Conservation (phyloP, 2,888 invertebrate genomes). For the Strigamia transsilvanica region DNA sequence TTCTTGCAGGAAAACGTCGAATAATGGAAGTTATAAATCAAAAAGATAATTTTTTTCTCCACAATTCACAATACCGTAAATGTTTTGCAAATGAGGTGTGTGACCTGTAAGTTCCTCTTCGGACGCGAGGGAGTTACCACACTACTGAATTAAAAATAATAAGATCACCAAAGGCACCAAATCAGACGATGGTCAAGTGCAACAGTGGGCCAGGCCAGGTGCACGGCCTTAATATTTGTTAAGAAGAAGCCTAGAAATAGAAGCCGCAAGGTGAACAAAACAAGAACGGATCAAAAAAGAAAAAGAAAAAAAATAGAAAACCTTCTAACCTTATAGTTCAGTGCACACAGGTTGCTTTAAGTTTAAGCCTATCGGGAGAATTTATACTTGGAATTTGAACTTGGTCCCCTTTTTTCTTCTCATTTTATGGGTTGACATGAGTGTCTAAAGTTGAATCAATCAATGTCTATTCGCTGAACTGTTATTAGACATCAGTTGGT, state of each 20-base stretch:
- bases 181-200: conserved; percentile 45
- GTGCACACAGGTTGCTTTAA: no score
- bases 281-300: conserved; percentile 5
- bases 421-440: conserved; percentile 4
- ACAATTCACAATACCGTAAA: neutral
- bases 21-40: neutral
- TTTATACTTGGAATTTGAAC: neutral
- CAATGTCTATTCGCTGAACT: neutral
- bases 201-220: conserved; percentile 45
- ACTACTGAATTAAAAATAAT: neutral
- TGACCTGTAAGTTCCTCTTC: conserved; percentile 21
- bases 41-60: neutral
- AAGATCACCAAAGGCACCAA: neutral
- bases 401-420: neutral
- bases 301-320: neutral
- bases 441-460: conserved; percentile 6
- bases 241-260: conserved; percentile 34
- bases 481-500: neutral
- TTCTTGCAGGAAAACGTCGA: neutral
- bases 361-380: no score
- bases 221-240: conserved; percentile 31
- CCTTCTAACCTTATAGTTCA: neutral
- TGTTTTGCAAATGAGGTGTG: conserved; percentile 1
- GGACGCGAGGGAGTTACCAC: conserved; percentile 3
- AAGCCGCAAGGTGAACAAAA: conserved; percentile 35